Evolutionary conservation across 2,888 invertebrate genomes (phyloP).

Genomic region (Cheilosia urbana): DNA sequence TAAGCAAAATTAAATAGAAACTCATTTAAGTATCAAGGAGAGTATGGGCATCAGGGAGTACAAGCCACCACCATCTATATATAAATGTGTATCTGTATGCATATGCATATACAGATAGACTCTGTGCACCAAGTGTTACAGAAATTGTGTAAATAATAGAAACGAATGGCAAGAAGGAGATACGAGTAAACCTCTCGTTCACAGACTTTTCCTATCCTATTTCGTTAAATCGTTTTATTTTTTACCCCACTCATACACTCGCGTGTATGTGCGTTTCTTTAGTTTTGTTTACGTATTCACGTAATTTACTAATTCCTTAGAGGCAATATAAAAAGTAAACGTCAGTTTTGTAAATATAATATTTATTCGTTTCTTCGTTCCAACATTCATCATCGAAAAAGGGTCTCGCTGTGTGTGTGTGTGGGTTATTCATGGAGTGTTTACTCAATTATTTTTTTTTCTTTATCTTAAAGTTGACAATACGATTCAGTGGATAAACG

Average conservation of each 20-base stretch:
- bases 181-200: constrained; percentile 48
- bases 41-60: constrained; percentile 18
- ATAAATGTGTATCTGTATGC: background rate
- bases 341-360: constrained; percentile 61
- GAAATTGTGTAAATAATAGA: constrained; percentile 57
- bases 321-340: constrained; percentile 61
- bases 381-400: constrained; percentile 15
- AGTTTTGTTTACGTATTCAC: constrained; percentile 52
- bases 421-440: background rate
- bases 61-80: constrained; percentile 9
- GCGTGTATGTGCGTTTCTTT: constrained; percentile 26
- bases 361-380: constrained; percentile 22
- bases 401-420: constrained; percentile 19
- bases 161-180: constrained; percentile 39
- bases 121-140: constrained; percentile 52
- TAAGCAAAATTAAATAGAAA: constrained; percentile 75
- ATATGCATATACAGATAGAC: constrained; percentile 24
- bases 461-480: constrained; percentile 43
- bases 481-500: constrained; percentile 17
- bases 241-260: background rate
- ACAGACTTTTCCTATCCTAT: constrained; percentile 34
- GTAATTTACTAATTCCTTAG: constrained; percentile 61
- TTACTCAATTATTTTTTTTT: constrained; percentile 13
- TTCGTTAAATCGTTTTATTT: constrained; percentile 23
- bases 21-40: constrained; percentile 54